These are phyloP conservation scores for Gymnocypris eckloni DNA, from an alignment of 2,797 vertebrate species.

Conservation along the genomic window DNA sequence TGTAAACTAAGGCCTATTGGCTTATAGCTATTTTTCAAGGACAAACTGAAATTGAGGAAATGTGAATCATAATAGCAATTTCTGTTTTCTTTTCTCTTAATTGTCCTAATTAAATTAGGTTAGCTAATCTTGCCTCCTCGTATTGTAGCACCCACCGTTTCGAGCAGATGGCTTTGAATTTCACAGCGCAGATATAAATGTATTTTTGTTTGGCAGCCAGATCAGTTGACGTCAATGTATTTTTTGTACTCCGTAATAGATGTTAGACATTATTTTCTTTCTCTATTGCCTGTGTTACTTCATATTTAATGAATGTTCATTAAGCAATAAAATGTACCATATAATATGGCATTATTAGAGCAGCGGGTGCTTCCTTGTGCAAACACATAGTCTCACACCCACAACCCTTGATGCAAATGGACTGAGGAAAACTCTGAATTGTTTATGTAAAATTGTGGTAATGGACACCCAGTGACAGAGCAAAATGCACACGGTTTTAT, in stretches of 20 bases:
- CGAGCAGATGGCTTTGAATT: conserved; percentile 21
- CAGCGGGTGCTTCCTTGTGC: not conserved
- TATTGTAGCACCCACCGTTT: conserved; percentile 5
- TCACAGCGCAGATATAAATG: conserved; percentile 42
- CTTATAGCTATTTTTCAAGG: not conserved
- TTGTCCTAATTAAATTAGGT: conserved; percentile 4
- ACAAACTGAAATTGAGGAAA: not conserved
- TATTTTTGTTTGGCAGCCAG: conserved; percentile 13
- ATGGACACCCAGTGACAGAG: conserved; percentile 10
- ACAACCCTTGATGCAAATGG: conserved; percentile 19
- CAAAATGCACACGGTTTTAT: conserved; percentile 23
- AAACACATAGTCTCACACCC: conserved; percentile 1
- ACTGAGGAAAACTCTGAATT: not conserved
- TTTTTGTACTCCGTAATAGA: conserved; percentile 8
- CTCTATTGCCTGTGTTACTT: not conserved
- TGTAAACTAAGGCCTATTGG: not conserved
- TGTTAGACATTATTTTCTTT: not conserved
- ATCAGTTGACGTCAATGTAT: conserved; percentile 17
- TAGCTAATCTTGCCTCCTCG: not conserved
- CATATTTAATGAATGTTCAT: not conserved
- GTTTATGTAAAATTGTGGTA: conserved; percentile 28
- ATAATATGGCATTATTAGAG: not conserved
- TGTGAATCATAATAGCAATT: not conserved
- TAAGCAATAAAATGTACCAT: not conserved
- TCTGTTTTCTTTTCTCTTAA: not conserved